Conservation (phyloP, 2,888 invertebrate species). For the Pristionchus mayeri region DNA sequence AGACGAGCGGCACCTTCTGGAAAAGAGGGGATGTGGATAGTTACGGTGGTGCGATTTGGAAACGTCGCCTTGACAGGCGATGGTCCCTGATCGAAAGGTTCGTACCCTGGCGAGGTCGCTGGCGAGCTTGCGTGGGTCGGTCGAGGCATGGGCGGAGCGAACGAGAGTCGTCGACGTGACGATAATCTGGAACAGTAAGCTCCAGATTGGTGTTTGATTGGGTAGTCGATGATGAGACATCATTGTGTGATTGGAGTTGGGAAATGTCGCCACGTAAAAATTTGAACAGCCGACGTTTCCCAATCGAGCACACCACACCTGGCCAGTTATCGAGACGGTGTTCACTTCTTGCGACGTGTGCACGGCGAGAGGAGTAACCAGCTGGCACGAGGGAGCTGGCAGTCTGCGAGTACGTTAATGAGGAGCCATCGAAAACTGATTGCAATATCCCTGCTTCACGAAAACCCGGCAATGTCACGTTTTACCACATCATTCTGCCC, state of each 20-base stretch:
- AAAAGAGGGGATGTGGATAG: background rate
- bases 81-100: background rate
- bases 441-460: background rate
- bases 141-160: conserved; percentile 1
- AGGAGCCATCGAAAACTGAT: background rate
- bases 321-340: conserved; percentile 36
- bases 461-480: no score
- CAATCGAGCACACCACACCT: background rate
- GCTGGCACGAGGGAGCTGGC: background rate
- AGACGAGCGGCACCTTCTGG: background rate
- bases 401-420: background rate
- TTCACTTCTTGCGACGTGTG: conserved; percentile 28
- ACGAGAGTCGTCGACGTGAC: conserved; percentile 29
- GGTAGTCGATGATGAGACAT: no score
- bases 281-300: background rate
- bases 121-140: background rate
- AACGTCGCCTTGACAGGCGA: background rate
- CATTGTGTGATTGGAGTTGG: background rate
- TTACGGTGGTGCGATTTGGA: background rate
- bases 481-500: no score
- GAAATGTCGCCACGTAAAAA: background rate
- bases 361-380: conserved; percentile 23
- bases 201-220: no score
- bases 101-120: conserved; percentile 10
- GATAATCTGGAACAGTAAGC: conserved; percentile 1